These are phyloP conservation scores for Steinernema khuongi DNA, from an alignment of 1,140 invertebrate genomes.

Conservation along the genomic window DNA sequence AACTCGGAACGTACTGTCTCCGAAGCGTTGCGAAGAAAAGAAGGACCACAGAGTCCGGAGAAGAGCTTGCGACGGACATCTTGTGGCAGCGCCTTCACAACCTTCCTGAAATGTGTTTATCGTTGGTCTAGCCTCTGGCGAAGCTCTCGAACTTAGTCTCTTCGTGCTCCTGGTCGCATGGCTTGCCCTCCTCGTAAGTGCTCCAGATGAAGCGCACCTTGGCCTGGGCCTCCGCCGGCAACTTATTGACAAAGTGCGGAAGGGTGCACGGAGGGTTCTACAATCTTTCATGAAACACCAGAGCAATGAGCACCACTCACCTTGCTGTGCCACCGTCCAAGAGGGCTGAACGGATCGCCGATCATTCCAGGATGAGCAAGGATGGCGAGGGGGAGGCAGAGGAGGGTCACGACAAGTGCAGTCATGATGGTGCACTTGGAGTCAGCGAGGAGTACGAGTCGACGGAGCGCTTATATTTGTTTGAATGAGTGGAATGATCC, in stretches of 20 bases:
- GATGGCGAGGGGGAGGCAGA: not conserved
- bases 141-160: constrained; percentile 32
- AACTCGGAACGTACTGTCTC: constrained; percentile 47
- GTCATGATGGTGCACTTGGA: not conserved
- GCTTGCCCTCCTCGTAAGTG: constrained; percentile 52
- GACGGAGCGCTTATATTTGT: not conserved
- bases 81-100: constrained; percentile 43
- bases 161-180: constrained; percentile 48
- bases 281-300: constrained; percentile 1
- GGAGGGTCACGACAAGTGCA: not conserved
- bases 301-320: constrained; percentile 26
- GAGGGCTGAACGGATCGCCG: constrained; percentile 50
- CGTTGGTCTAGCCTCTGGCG: not conserved
- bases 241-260: constrained; percentile 44
- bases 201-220: constrained; percentile 52
- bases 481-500: constrained; percentile 16
- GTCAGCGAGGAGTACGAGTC: not conserved
- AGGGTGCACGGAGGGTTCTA: constrained; percentile 46
- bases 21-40: constrained; percentile 47
- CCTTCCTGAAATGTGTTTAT: constrained; percentile 27
- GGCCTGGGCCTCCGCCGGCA: constrained; percentile 44
- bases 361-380: constrained; percentile 8
- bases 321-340: constrained; percentile 50
- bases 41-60: constrained; percentile 52
- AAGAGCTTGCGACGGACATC: constrained; percentile 44